phyloP scores from a whole-genome alignment of 2,113 vertebrate species.

The Hystrix cristata region DNA sequence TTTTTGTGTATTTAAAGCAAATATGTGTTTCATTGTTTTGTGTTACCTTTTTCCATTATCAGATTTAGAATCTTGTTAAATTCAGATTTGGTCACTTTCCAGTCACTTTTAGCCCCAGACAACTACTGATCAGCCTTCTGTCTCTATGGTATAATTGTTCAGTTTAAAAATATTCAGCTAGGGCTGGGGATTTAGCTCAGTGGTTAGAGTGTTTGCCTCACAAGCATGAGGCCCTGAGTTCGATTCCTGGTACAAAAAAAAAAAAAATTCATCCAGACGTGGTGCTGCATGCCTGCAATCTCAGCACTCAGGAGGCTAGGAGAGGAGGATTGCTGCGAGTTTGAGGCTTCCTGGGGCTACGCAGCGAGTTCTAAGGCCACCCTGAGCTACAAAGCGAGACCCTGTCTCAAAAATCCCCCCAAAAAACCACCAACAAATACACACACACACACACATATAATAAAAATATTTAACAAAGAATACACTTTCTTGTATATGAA shows the following conservation, averaged over 20 bases:
- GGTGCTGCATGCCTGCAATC: not conserved
- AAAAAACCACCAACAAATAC: no score
- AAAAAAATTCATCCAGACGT: not conserved
- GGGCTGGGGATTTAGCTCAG: no score
- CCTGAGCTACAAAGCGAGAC: not conserved
- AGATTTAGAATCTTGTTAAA: constrained; percentile 59
- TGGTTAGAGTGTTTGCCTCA: no score
- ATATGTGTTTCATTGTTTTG: not conserved
- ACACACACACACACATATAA: no score
- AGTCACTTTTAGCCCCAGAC: not conserved
- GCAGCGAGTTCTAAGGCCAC: not conserved
- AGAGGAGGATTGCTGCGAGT: not conserved
- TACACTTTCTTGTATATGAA: constrained; percentile 15
- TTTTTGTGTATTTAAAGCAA: constrained; percentile 39
- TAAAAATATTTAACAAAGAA: not conserved
- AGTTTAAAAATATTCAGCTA: constrained; percentile 14
- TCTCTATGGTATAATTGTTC: not conserved
- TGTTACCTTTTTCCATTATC: constrained; percentile 35
- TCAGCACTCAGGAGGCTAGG: not conserved
- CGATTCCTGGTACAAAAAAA: no score
- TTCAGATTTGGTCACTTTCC: not conserved
- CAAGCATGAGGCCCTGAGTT: no score
- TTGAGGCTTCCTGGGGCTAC: not conserved
- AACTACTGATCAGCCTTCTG: constrained; percentile 6
- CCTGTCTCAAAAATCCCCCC: not conserved